A percentile compares a stretch with the other conserved stretches of the same genome.
Evolutionary conservation across 2,888 invertebrate genomes (phyloP).

Genomic region (Belgica antarctica): DNA sequence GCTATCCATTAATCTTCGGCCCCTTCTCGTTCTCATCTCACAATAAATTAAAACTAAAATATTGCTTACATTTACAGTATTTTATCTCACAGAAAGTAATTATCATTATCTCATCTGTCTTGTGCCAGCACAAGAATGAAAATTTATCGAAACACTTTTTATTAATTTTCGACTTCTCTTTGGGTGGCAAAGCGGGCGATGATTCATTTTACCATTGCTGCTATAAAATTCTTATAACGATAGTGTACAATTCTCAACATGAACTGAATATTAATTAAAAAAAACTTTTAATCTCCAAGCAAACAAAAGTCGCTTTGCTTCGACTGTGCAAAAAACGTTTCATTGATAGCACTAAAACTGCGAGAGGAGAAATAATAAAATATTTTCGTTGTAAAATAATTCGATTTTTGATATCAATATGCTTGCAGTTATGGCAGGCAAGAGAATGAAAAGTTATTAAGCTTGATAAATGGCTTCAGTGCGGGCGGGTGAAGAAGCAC

Average conservation of each 20-base stretch:
- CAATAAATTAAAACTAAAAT: conserved; percentile 27
- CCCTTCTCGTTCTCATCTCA: conserved; percentile 12
- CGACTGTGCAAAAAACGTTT: neutral
- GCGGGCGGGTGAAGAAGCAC: neutral
- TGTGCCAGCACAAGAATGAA: neutral
- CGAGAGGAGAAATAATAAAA: conserved; percentile 9
- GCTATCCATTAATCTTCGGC: conserved; percentile 28
- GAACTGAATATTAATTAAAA: conserved; percentile 41
- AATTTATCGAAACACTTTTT: conserved; percentile 26
- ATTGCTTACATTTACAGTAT: conserved; percentile 31
- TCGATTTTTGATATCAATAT: conserved; percentile 42
- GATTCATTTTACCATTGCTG: neutral
- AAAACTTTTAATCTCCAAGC: conserved; percentile 41
- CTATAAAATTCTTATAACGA: conserved; percentile 19
- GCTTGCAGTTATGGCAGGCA: neutral
- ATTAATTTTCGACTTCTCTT: neutral
- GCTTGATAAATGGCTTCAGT: conserved; percentile 29
- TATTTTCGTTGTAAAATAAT: conserved; percentile 13
- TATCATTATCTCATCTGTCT: conserved; percentile 19
- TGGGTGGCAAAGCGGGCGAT: too few species aligned
- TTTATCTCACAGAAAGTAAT: conserved; percentile 17
- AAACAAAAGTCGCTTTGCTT: conserved; percentile 13
- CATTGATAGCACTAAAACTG: neutral
- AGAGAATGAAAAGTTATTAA: conserved; percentile 7
- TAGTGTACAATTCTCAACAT: neutral